Evolutionary conservation across 2,113 vertebrate species (phyloP).

Genomic region (Pseudopodoces humilis): DNA sequence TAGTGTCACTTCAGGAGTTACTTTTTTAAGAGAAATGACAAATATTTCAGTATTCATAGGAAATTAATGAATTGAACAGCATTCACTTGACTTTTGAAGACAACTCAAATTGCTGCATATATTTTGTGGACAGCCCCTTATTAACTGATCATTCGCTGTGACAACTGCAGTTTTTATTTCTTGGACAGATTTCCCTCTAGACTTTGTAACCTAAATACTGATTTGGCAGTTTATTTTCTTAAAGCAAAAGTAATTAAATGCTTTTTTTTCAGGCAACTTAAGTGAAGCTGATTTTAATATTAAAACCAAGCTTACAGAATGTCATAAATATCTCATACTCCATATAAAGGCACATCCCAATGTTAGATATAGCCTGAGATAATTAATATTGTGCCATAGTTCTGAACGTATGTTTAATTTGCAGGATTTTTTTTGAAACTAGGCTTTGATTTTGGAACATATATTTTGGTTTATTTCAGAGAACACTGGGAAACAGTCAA

Average conservation of each 20-base stretch:
- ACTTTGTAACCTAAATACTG: neutral
- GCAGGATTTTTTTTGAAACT: neutral
- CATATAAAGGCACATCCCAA: neutral
- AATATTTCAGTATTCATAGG: neutral
- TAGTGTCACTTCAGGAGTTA: neutral
- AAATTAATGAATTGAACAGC: neutral
- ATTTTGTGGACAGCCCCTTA: neutral
- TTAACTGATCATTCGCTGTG: neutral
- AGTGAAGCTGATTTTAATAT: neutral
- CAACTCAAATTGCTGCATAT: neutral
- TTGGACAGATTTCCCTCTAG: neutral
- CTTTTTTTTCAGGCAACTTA: neutral
- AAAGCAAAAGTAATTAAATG: neutral
- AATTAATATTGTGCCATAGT: neutral
- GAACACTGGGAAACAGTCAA: neutral
- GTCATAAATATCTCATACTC: neutral
- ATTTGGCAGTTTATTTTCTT: neutral
- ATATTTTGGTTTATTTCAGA: neutral
- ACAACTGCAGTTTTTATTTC: constrained; percentile 5
- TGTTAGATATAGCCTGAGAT: neutral
- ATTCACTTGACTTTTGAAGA: neutral
- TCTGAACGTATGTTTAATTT: neutral
- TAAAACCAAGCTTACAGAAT: neutral
- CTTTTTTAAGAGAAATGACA: neutral
- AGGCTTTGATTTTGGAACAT: neutral